These are phyloP conservation scores for Drosophila antonietae DNA, from an alignment of 2,888 invertebrate genomes.

Conservation along the genomic window DNA sequence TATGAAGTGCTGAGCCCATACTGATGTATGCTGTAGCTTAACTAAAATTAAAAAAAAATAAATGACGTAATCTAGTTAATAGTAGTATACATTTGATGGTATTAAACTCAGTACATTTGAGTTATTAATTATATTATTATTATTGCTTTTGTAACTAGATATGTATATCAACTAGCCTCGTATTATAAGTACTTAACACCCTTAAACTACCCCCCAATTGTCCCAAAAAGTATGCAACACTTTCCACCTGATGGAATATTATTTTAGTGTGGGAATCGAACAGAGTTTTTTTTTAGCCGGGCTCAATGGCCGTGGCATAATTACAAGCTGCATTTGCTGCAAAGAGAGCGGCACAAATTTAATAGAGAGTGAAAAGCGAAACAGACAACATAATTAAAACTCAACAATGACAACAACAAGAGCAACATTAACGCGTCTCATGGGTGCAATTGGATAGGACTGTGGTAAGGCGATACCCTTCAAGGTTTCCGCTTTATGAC, in stretches of 20 bases:
- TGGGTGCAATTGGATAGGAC: slow-evolving; percentile 72
- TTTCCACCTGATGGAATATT: slow-evolving; percentile 13
- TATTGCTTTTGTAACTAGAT: no score
- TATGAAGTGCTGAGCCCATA: no score
- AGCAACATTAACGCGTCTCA: slow-evolving; percentile 57
- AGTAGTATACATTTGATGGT: no score
- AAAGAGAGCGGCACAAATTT: slow-evolving; percentile 26
- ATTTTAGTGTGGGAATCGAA: slow-evolving; percentile 41
- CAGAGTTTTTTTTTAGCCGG: slow-evolving; percentile 18
- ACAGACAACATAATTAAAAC: slow-evolving; percentile 66
- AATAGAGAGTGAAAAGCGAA: slow-evolving; percentile 27
- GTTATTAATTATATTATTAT: no score
- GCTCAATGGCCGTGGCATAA: slow-evolving; percentile 35
- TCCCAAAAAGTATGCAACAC: slow-evolving; percentile 53
- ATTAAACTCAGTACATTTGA: no score
- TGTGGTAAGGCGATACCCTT: slow-evolving; percentile 71
- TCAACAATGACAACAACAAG: slow-evolving; percentile 48
- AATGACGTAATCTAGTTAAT: no score
- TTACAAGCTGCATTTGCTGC: slow-evolving; percentile 49
- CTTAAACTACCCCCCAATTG: not conserved
- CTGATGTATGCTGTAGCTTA: no score
- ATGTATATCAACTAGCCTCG: not conserved
- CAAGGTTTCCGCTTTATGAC: slow-evolving; percentile 76
- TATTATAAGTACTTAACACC: not conserved
- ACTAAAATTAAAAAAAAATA: no score